A percentile compares a stretch with the other conserved stretches of the same genome.
These are phyloP conservation scores for Spialia ferax DNA, from an alignment of 2,888 invertebrate species.

Conservation along the genomic window DNA sequence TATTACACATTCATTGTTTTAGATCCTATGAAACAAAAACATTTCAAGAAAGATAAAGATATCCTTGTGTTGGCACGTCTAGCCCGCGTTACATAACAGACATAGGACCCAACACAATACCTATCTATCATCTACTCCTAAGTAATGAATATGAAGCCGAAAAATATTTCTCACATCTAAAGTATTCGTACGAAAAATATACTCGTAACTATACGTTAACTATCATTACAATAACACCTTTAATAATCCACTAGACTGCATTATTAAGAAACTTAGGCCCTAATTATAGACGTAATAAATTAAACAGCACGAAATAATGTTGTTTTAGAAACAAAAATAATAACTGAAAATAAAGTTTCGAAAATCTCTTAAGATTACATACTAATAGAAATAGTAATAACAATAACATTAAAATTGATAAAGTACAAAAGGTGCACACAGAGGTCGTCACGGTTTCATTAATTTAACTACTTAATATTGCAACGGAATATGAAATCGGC, in stretches of 20 bases:
- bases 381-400: conserved; percentile 52
- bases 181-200: conserved; percentile 50
- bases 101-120: conserved; percentile 40
- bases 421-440: conserved; percentile 51
- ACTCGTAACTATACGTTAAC: conserved; percentile 32
- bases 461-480: conserved; percentile 51
- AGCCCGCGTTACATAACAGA: conserved; percentile 54
- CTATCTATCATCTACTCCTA: conserved; percentile 42
- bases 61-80: conserved; percentile 53
- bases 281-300: conserved; percentile 71
- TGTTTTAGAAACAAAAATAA: conserved; percentile 53
- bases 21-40: conserved; percentile 80
- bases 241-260: conserved; percentile 56
- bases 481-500: conserved; percentile 53
- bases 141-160: conserved; percentile 70
- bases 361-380: conserved; percentile 54
- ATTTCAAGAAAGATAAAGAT: conserved; percentile 49
- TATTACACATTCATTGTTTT: conserved; percentile 83
- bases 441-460: conserved; percentile 41
- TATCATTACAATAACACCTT: conserved; percentile 29
- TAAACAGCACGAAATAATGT: conserved; percentile 59
- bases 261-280: conserved; percentile 64
- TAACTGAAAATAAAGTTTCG: conserved; percentile 58
- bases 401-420: conserved; percentile 59
- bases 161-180: conserved; percentile 74